A percentile compares a stretch with the other conserved stretches of the same genome.
Conservation (phyloP, 2,113 vertebrate genomes). For the Epinephelus cyanopodus region DNA sequence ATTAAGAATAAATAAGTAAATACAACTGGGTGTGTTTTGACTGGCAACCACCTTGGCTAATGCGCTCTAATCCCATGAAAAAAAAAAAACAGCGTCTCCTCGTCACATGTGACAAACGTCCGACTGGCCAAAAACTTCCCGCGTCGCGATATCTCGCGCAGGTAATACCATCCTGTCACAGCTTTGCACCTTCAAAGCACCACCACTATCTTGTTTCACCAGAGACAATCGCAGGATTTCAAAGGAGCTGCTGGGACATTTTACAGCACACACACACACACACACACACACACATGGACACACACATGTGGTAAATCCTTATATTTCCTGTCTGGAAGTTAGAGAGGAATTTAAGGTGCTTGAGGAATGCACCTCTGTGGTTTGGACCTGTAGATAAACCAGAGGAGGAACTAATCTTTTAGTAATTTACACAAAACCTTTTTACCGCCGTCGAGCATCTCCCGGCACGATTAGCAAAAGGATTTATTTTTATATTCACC, state of each 20-base stretch:
- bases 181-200: slow-evolving; percentile 75
- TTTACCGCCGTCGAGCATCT: slow-evolving; percentile 80
- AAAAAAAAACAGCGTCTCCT: slow-evolving; percentile 50
- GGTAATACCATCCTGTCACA: slow-evolving; percentile 68
- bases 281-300: slow-evolving; percentile 2
- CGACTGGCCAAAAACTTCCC: slow-evolving; percentile 62
- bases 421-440: slow-evolving; percentile 86
- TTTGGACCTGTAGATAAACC: slow-evolving; percentile 82
- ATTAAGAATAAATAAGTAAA: slow-evolving; percentile 61
- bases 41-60: slow-evolving; percentile 70
- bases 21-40: slow-evolving; percentile 54
- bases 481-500: slow-evolving; percentile 86
- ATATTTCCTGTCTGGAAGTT: slow-evolving; percentile 57
- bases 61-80: slow-evolving; percentile 74
- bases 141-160: slow-evolving; percentile 29
- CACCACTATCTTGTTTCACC: slow-evolving; percentile 74
- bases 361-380: slow-evolving; percentile 65
- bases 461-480: slow-evolving; percentile 80
- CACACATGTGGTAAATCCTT: slow-evolving; percentile 54
- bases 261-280: not conserved
- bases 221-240: slow-evolving; percentile 81
- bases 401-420: slow-evolving; percentile 83
- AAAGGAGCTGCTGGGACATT: slow-evolving; percentile 52
- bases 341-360: slow-evolving; percentile 70
- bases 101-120: slow-evolving; percentile 60